Conservation (phyloP, 2,888 invertebrate genomes). For the Lamellibrachia satsuma region DNA sequence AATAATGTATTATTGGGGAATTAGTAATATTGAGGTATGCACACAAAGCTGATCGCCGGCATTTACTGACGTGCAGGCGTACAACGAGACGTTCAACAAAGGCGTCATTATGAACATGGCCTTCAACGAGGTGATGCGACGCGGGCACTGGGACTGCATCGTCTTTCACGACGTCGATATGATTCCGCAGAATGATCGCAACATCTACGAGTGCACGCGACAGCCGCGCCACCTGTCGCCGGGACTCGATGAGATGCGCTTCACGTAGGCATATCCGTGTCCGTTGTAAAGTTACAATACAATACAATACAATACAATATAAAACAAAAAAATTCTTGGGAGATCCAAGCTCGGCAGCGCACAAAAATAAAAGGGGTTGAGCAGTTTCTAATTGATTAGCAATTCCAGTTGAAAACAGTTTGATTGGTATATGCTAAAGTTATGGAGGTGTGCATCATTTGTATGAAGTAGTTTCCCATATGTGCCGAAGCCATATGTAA, state of each 20-base stretch:
- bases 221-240: slow-evolving; percentile 26
- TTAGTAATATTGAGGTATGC: too few species aligned
- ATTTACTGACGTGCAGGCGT: neutral
- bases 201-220: slow-evolving; percentile 23
- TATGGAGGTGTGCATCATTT: too few species aligned
- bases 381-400: too few species aligned
- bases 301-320: neutral
- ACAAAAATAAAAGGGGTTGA: too few species aligned
- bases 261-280: neutral
- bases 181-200: slow-evolving; percentile 25
- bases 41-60: too few species aligned
- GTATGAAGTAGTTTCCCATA: too few species aligned
- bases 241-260: slow-evolving; percentile 27
- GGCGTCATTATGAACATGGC: slow-evolving; percentile 24
- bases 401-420: too few species aligned
- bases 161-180: slow-evolving; percentile 28
- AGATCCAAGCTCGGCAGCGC: too few species aligned
- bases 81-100: slow-evolving; percentile 26
- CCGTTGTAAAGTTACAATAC: neutral
- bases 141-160: slow-evolving; percentile 25
- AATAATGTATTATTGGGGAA: too few species aligned
- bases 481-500: too few species aligned
- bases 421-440: too few species aligned
- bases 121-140: slow-evolving; percentile 20
- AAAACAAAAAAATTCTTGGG: too few species aligned